Conservation (phyloP, 2,113 vertebrate genomes). For the Petrocephalus microphthalmus region DNA sequence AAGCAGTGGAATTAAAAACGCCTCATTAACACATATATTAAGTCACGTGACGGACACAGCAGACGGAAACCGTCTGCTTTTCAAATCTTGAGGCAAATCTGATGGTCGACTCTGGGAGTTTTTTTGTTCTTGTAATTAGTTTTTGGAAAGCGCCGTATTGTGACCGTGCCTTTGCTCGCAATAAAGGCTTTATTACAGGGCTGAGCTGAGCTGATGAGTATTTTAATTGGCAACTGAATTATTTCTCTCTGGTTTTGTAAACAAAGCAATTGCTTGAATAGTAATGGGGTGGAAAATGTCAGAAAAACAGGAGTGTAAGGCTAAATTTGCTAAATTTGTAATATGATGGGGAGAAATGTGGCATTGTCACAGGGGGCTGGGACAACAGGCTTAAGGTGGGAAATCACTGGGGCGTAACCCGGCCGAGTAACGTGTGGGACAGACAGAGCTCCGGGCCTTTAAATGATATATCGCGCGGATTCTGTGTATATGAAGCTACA, state of each 20-base stretch:
- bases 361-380: not conserved
- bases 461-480: not conserved
- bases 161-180: not conserved
- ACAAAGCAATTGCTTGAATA: constrained; percentile 19
- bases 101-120: not conserved
- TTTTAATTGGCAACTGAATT: constrained; percentile 17
- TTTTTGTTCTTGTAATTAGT: constrained; percentile 6
- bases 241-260: constrained; percentile 7
- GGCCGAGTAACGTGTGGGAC: not conserved
- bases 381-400: not conserved
- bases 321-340: not conserved
- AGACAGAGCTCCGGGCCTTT: not conserved
- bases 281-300: not conserved
- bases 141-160: constrained; percentile 8
- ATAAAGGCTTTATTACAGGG: constrained; percentile 13
- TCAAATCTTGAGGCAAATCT: constrained; percentile 10
- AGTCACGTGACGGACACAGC: not conserved
- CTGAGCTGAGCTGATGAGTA: constrained; percentile 8
- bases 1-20: constrained; percentile 4
- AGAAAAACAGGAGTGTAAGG: not conserved
- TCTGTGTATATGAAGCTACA: not conserved
- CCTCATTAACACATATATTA: constrained; percentile 16
- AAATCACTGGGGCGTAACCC: not conserved
- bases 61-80: not conserved
- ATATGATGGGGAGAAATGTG: not conserved